Base-by-base conservation (phyloP, 1,140 invertebrate species). In the Psix sp. region DNA sequence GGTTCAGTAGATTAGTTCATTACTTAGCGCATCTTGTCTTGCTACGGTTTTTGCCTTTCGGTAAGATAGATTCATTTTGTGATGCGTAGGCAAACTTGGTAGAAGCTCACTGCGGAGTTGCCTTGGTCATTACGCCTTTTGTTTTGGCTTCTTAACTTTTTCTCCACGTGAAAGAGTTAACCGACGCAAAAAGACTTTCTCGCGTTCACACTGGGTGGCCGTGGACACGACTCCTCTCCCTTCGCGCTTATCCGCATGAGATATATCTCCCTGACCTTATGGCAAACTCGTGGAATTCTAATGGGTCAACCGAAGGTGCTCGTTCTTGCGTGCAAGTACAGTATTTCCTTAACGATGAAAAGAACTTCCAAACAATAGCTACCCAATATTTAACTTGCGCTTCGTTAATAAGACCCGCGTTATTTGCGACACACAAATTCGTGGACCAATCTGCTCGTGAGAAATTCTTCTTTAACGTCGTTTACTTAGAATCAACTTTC, bases 1-100 rank as follows among this genome's bases (percentile, higher is more conserved):
- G 51, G 59, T 38, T 24, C 18, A 52, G 70, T 74, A 78, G 79
- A 82, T 82, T 82, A 79, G 81, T 81, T 82, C 78, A 82, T 82
- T 82, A 81, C 59, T 75, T 63, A 57, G 68, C 73, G 51, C 57
- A 38, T 62, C 72, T 5, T 24, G 76, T 74, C 67, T 77, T 11
- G 10, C 72, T 77, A 77, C 49, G 36, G 77, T 82, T 82, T 82
- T 81, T 77, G 71, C 42, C 73, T 59, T n/a, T n/a, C n/a, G n/a
- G 76, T 71, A 54, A 82, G 78, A 80, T 80, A 80, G 77, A 80
- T 82, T 82, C 76, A 77, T 79, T 62, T 35, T 57, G 51, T 59
- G 35, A 16, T 62, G 52, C 42, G 45, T 56, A 51, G n/a, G 67
- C 43, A 49, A 40, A 77, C 49, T n/a, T n/a, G n/a, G n/a, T n/a